Base-by-base conservation (phyloP, 1,140 invertebrate genomes). In the Heliothis subflexa region DNA sequence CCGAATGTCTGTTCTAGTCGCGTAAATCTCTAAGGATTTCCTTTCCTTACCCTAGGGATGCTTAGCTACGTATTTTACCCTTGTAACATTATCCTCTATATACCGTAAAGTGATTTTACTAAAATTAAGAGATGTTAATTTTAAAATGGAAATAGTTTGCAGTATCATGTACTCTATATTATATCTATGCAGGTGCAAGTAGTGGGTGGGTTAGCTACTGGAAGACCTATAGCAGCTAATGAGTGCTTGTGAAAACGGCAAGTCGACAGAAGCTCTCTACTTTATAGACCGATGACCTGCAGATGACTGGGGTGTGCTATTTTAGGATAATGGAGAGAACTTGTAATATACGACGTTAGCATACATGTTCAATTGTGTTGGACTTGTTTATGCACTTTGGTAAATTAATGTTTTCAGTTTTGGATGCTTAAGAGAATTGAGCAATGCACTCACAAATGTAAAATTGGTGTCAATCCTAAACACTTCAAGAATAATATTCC, bases 21-120 rank as follows among this genome's bases (percentile, higher is more conserved):
- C 47, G 40, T 81, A 81, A 81, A 81, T 81, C 79, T 71, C 21
- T 45, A 33, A 78, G 81, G 81, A 78, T 82, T 79, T 77, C 59
- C 59, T 79, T 73, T 50, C 57, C 57, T 10, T 45, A 73, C 25
- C 33, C 11, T 10, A 9, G 14, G 49, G 71, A 52, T 52, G 18
- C 57, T 72, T 55, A 40, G 25, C 28, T 16, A 55, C 50, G 7
- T 72, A 57, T 33, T 72, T 40, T 72, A 57, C n/a, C 11, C n/a
- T 12, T 16, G 49, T 28, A 71, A 57, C 25, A 55, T 18, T 21
- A n/a, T 52, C 16, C 1, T 52, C 14, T 14, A 11, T 28, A 68
- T 28, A 14, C 54, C 55, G n/a, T 71, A 13, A 68, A 68, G 57
- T 33, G 9, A 59, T 18, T 33, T 21, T 28, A 12, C 18, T 21